Conservation (phyloP, 2,888 invertebrate genomes). For the Ectemnius lituratus region DNA sequence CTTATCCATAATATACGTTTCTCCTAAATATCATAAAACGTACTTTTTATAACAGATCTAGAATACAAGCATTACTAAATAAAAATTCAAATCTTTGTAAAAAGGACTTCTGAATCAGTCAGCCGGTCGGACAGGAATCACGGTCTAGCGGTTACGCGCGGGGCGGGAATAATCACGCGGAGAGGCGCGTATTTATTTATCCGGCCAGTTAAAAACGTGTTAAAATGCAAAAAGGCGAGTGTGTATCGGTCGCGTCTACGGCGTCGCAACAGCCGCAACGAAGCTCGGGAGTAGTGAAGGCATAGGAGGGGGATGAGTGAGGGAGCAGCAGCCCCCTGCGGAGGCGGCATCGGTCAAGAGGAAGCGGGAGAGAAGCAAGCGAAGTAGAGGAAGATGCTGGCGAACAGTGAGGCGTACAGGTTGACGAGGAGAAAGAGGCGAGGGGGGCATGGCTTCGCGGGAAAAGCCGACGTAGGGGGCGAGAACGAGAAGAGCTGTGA, state of each 20-base stretch:
- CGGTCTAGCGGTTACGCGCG: conserved; percentile 55
- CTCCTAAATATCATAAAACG: too few species aligned
- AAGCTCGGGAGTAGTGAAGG: conserved; percentile 46
- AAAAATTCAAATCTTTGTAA: too few species aligned
- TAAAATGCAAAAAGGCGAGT: conserved; percentile 64
- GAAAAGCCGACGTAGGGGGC: conserved; percentile 41
- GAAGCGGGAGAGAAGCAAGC: conserved; percentile 25
- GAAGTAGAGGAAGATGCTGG: conserved; percentile 44
- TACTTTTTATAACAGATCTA: too few species aligned
- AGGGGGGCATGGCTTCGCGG: conserved; percentile 17
- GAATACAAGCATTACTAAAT: too few species aligned
- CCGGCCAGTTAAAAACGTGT: conserved; percentile 64
- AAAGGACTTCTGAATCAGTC: too few species aligned
- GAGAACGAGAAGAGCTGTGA: conserved; percentile 40
- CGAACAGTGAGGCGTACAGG: conserved; percentile 29
- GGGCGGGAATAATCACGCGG: conserved; percentile 47
- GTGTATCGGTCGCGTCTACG: not conserved
- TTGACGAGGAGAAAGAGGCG: conserved; percentile 34
- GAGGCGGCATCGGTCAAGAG: not conserved
- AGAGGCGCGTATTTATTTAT: conserved; percentile 64
- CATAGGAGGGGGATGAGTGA: conserved; percentile 49
- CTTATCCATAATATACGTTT: too few species aligned
- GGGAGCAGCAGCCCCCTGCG: conserved; percentile 45
- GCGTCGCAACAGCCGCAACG: conserved; percentile 28
- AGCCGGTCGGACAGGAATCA: conserved; percentile 35